Percentiles rank a stretch among this genome's conserved stretches.
phyloP scores from a whole-genome alignment of 1,140 invertebrate species.

The Microvelia longipes region DNA sequence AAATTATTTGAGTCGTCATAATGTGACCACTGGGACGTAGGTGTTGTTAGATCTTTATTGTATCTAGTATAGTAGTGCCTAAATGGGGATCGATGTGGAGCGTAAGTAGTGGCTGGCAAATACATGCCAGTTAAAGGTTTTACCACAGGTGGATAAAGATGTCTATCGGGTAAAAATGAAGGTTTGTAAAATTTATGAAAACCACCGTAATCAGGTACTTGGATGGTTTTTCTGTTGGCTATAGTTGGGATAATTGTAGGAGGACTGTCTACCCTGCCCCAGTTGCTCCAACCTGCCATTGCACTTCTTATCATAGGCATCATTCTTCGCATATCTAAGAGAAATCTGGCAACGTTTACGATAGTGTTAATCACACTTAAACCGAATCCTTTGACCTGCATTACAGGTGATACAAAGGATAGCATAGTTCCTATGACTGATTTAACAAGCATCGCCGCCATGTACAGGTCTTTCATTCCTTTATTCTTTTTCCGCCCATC shows the following conservation, averaged over 20 bases:
- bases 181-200: background rate
- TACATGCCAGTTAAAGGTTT: background rate
- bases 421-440: background rate
- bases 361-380: background rate
- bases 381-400: background rate
- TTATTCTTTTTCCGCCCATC: background rate
- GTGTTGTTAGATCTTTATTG: background rate
- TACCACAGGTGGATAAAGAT: background rate
- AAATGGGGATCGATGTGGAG: background rate
- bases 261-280: background rate
- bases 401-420: background rate
- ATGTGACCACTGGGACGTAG: background rate
- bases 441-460: slow-evolving; percentile 1
- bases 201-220: background rate
- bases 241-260: background rate
- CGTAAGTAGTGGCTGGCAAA: background rate
- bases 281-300: background rate
- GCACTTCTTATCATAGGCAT: background rate
- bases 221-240: background rate
- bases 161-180: background rate
- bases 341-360: background rate
- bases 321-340: background rate
- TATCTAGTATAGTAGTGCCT: background rate
- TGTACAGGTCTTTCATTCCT: background rate
- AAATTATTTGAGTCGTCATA: background rate